These are phyloP conservation scores for Scaptomyza cyrtandrae DNA, from an alignment of 2,888 invertebrate genomes.

Conservation along the genomic window DNA sequence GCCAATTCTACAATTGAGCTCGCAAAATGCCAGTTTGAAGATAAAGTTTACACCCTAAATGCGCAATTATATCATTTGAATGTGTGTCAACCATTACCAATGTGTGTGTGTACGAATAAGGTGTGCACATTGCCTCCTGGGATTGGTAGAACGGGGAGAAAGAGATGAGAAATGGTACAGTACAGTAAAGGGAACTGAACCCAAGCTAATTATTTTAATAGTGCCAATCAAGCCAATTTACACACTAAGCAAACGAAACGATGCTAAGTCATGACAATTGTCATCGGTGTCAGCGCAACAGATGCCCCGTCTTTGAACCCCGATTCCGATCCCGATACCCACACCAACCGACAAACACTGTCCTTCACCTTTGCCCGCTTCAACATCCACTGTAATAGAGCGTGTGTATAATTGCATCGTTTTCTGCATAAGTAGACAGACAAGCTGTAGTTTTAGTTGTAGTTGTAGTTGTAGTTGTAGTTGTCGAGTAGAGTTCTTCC, in stretches of 20 bases:
- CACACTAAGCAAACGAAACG: constrained; percentile 21
- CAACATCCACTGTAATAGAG: constrained; percentile 4
- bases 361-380: not conserved
- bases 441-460: not conserved
- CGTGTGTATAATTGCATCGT: constrained; percentile 71
- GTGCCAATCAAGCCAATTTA: constrained; percentile 68
- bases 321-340: not conserved
- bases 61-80: constrained; percentile 60
- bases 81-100: constrained; percentile 32
- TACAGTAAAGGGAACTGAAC: constrained; percentile 17
- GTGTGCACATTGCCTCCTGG: constrained; percentile 26
- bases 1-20: constrained; percentile 23
- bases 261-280: constrained; percentile 40
- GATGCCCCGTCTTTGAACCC: constrained; percentile 16
- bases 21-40: constrained; percentile 26
- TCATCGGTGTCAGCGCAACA: constrained; percentile 55
- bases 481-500: not conserved
- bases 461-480: not conserved
- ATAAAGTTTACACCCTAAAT: constrained; percentile 52
- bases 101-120: not conserved
- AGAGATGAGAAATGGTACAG: not conserved
- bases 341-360: no score
- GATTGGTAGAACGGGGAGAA: constrained; percentile 3
- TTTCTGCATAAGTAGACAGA: constrained; percentile 40
- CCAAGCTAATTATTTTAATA: constrained; percentile 69